phyloP scores from a whole-genome alignment of 2,113 vertebrate species.

The Cyrtonyx montezumae region DNA sequence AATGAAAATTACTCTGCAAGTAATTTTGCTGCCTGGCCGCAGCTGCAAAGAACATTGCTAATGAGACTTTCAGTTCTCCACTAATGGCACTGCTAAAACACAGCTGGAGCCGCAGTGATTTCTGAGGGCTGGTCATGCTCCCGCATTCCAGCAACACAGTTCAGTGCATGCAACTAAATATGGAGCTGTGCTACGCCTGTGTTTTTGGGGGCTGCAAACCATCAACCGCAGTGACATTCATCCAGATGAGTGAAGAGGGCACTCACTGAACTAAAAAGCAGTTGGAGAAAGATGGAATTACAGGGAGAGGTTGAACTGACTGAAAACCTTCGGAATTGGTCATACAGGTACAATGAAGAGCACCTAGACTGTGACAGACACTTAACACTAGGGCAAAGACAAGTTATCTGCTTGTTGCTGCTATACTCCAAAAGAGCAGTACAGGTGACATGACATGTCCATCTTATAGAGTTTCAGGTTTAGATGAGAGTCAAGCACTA shows the following conservation, averaged over 20 bases:
- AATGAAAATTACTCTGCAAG: not conserved
- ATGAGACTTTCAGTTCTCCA: conserved; percentile 18
- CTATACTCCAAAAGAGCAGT: not conserved
- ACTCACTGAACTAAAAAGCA: not conserved
- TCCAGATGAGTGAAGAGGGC: not conserved
- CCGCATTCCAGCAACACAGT: not conserved
- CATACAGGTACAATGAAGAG: not conserved
- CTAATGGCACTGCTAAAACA: not conserved
- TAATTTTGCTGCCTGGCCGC: not conserved
- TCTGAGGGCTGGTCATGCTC: not conserved
- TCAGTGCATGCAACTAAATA: accelerated
- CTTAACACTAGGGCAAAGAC: not conserved
- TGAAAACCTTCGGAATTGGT: not conserved
- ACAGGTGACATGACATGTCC: accelerated
- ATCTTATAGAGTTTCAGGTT: not conserved
- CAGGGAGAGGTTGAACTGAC: not conserved
- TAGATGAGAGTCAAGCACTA: not conserved
- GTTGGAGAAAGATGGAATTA: not conserved
- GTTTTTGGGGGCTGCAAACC: not conserved
- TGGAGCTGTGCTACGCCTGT: not conserved
- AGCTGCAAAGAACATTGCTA: not conserved
- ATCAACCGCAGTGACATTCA: not conserved
- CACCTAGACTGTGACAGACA: not conserved
- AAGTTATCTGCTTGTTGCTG: not conserved
- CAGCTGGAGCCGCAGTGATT: conserved; percentile 9